These are phyloP conservation scores for Rhinella marina DNA, from an alignment of 2,797 vertebrate genomes.

Conservation along the genomic window DNA sequence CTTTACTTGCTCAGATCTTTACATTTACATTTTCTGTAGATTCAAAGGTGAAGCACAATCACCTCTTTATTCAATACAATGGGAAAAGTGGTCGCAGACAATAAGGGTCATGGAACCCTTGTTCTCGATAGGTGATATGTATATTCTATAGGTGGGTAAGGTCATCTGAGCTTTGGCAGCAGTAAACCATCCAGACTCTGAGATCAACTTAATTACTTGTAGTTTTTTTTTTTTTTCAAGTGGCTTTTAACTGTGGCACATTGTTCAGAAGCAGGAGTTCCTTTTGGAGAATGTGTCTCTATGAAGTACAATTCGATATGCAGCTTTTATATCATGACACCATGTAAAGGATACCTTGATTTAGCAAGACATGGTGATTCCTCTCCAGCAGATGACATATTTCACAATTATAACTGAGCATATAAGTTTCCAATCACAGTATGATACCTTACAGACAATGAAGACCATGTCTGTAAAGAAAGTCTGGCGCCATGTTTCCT, in stretches of 20 bases:
- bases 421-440: conserved; percentile 8
- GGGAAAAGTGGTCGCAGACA: not conserved
- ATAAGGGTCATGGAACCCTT: not conserved
- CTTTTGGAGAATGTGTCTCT: not conserved
- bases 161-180: not conserved
- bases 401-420: conserved; percentile 14
- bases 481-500: conserved; percentile 41
- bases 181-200: not conserved
- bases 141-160: not conserved
- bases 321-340: conserved; percentile 16
- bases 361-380: not conserved
- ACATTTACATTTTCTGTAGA: no score
- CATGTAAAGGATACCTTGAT: conserved; percentile 6
- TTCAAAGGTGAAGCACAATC: no score
- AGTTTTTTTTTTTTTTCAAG: not conserved
- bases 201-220: not conserved
- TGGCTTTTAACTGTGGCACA: not conserved
- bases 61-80: not conserved
- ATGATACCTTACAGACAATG: conserved; percentile 47
- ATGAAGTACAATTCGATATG: conserved; percentile 1
- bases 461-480: conserved; percentile 2
- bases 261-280: not conserved
- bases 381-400: conserved; percentile 12
- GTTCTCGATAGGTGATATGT: not conserved
- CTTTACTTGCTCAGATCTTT: no score